Conservation (phyloP, 2,888 invertebrate genomes). For the Meganola albula region DNA sequence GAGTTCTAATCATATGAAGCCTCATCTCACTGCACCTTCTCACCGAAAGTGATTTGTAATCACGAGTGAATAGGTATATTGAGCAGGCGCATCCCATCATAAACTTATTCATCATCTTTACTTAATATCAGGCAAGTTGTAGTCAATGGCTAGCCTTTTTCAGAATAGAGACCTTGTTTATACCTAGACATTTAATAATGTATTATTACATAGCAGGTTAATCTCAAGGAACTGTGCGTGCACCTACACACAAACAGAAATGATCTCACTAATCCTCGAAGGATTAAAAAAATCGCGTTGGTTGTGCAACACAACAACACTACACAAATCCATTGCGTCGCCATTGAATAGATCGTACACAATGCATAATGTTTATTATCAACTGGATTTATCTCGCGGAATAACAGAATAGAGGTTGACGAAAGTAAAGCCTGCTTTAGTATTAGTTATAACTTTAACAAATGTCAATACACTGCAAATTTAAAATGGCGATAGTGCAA, state of each 20-base stretch:
- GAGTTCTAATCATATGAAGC: too few species aligned
- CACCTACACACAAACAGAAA: constrained; percentile 28
- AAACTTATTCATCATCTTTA: too few species aligned
- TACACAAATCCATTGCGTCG: constrained; percentile 28
- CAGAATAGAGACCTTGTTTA: too few species aligned
- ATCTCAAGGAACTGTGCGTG: constrained; percentile 2
- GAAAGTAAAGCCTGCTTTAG: constrained; percentile 9
- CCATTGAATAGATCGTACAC: constrained; percentile 34
- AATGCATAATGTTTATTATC: constrained; percentile 43
- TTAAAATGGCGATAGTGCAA: too few species aligned
- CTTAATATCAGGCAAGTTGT: too few species aligned
- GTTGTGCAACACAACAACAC: constrained; percentile 27
- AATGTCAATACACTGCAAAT: constrained; percentile 7
- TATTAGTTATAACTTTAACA: constrained; percentile 12
- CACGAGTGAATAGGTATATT: too few species aligned
- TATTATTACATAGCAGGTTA: too few species aligned
- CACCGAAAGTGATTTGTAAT: too few species aligned
- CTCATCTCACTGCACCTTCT: too few species aligned
- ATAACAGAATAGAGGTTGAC: constrained; percentile 14
- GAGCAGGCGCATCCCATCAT: too few species aligned
- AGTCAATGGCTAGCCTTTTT: too few species aligned
- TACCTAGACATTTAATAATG: too few species aligned
- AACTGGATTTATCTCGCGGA: constrained; percentile 31
- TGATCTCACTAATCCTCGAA: constrained; percentile 29
- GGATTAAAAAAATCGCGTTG: not conserved